phyloP scores from a whole-genome alignment of 2,113 vertebrate genomes.

The Cebus imitator region DNA sequence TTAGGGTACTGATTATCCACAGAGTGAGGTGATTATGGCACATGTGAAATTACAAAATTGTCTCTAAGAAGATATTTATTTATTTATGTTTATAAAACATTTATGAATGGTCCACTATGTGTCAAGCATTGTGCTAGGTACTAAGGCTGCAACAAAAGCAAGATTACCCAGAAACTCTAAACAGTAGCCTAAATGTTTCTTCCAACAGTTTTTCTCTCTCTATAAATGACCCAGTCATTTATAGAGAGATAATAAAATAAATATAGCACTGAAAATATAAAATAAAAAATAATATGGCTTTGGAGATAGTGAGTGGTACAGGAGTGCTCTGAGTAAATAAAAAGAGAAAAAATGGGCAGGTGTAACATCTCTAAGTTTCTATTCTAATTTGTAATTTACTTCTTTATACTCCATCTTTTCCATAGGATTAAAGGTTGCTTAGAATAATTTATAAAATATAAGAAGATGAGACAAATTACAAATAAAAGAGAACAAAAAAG shows the following conservation, averaged over 20 bases:
- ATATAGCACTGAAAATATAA: slow-evolving; percentile 15
- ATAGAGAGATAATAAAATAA: no score
- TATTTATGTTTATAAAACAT: slow-evolving; percentile 8
- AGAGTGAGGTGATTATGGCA: neutral
- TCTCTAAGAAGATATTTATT: neutral
- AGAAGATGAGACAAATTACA: slow-evolving; percentile 2
- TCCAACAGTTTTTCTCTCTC: neutral
- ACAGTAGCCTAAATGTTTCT: neutral
- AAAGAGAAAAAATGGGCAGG: neutral
- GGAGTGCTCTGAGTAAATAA: neutral
- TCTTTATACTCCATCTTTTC: neutral
- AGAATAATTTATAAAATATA: slow-evolving; percentile 11
- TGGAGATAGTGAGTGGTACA: neutral
- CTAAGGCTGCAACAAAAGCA: neutral
- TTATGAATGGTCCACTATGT: neutral
- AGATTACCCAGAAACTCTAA: slow-evolving; percentile 10
- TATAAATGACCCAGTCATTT: neutral
- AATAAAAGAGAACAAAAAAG: neutral
- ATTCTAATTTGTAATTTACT: slow-evolving; percentile 33
- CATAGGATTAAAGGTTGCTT: slow-evolving; percentile 39
- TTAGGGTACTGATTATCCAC: neutral
- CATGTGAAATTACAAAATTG: neutral
- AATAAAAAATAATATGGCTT: slow-evolving; percentile 34
- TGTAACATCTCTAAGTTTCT: neutral
- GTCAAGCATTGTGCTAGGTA: neutral